A percentile compares a stretch with the other conserved stretches of the same genome.
Conservation (phyloP, 2,113 vertebrate genomes). For the Trematomus loennbergii region DNA sequence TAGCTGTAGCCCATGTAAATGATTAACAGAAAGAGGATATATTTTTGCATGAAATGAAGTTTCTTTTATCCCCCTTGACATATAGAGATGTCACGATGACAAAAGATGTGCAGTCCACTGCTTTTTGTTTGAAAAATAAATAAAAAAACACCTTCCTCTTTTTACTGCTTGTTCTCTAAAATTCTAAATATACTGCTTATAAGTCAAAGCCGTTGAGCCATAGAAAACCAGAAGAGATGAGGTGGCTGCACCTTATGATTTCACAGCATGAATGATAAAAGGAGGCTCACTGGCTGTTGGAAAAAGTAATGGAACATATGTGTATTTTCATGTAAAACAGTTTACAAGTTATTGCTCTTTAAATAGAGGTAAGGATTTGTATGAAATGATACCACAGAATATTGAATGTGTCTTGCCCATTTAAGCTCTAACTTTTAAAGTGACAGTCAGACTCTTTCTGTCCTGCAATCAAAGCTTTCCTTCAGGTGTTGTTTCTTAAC, state of each 20-base stretch:
- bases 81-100: conserved; percentile 37
- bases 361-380: conserved; percentile 49
- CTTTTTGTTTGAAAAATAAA: conserved; percentile 54
- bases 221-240: conserved; percentile 41
- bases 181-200: conserved; percentile 28
- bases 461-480: neutral
- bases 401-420: conserved; percentile 21
- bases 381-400: conserved; percentile 36
- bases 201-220: conserved; percentile 38
- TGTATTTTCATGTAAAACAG: conserved; percentile 19
- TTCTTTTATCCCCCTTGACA: conserved; percentile 34
- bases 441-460: neutral
- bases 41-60: conserved; percentile 34
- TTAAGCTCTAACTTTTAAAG: conserved; percentile 5
- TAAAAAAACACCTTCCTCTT: conserved; percentile 35
- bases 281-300: conserved; percentile 24
- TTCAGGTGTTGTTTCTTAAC: neutral
- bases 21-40: conserved; percentile 38
- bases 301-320: conserved; percentile 37
- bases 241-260: conserved; percentile 57
- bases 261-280: conserved; percentile 73
- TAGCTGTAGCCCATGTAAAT: conserved; percentile 30
- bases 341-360: conserved; percentile 29
- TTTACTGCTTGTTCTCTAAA: conserved; percentile 9
- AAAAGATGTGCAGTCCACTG: conserved; percentile 61